Percentiles rank a stretch among this genome's conserved stretches.
phyloP scores from a whole-genome alignment of 1,140 invertebrate genomes.

The Lordiphosa mommai region DNA sequence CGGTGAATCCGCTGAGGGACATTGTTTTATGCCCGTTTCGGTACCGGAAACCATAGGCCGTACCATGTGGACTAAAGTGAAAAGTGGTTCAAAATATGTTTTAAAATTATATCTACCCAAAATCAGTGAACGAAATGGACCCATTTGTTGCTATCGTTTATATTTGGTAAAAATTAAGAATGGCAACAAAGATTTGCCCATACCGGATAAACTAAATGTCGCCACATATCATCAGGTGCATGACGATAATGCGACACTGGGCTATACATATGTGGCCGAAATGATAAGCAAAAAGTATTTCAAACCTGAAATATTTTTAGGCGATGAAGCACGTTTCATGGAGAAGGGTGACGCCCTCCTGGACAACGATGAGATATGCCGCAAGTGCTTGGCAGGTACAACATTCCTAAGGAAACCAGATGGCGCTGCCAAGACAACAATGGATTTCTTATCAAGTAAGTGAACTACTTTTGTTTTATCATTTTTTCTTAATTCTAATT shows the following conservation, averaged over 20 bases:
- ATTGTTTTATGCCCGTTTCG: slow-evolving; percentile 84
- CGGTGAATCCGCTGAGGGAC: slow-evolving; percentile 83
- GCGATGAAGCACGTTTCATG: slow-evolving; percentile 81
- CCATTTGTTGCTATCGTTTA: slow-evolving; percentile 91
- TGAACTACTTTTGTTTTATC: neutral
- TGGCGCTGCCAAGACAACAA: slow-evolving; percentile 11
- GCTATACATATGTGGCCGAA: slow-evolving; percentile 90
- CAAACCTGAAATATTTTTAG: slow-evolving; percentile 84
- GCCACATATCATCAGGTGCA: slow-evolving; percentile 88
- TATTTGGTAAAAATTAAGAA: slow-evolving; percentile 88
- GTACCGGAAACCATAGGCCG: slow-evolving; percentile 84
- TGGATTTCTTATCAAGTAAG: slow-evolving; percentile 22
- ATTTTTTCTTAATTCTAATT: neutral
- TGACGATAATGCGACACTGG: slow-evolving; percentile 73
- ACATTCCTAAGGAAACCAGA: slow-evolving; percentile 39
- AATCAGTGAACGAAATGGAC: slow-evolving; percentile 90
- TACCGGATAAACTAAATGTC: slow-evolving; percentile 85
- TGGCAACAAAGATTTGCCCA: slow-evolving; percentile 84
- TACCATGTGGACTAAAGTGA: slow-evolving; percentile 87
- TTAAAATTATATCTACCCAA: slow-evolving; percentile 87
- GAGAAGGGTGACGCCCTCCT: slow-evolving; percentile 45
- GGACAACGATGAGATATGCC: slow-evolving; percentile 60
- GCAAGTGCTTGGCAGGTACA: slow-evolving; percentile 48
- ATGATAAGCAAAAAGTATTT: slow-evolving; percentile 85
- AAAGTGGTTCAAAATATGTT: slow-evolving; percentile 84